phyloP scores from a whole-genome alignment of 2,113 vertebrate species.

The Uria lomvia region DNA sequence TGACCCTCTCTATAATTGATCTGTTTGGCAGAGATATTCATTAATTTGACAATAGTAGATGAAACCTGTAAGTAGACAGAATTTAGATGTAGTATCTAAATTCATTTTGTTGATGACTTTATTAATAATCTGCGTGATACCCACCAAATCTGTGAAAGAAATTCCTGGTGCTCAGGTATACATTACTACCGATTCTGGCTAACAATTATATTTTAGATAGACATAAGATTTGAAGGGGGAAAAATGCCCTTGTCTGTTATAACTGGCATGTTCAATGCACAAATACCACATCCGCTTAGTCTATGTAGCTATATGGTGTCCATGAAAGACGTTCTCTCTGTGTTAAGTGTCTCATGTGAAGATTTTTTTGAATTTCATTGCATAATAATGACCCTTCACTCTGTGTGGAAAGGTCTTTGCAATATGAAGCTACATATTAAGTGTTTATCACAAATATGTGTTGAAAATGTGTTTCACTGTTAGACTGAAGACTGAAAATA shows the following conservation, averaged over 20 bases:
- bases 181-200: neutral
- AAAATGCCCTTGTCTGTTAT: neutral
- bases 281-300: neutral
- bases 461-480: neutral
- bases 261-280: neutral
- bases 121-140: neutral
- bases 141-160: neutral
- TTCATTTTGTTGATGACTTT: neutral
- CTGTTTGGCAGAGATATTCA: neutral
- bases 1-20: neutral
- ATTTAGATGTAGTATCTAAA: neutral
- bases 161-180: neutral
- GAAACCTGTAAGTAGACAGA: neutral
- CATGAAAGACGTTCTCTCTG: neutral
- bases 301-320: neutral
- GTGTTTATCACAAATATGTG: neutral
- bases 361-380: neutral
- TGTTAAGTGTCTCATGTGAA: neutral
- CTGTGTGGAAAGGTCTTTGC: neutral
- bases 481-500: neutral
- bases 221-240: neutral
- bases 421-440: neutral
- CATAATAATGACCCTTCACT: neutral
- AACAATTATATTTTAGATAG: neutral
- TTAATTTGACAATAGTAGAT: neutral